Evolutionary conservation across 2,113 vertebrate genomes (phyloP), one percentile per base, ranked within the genome.

Genomic region (Parus major): DNA sequence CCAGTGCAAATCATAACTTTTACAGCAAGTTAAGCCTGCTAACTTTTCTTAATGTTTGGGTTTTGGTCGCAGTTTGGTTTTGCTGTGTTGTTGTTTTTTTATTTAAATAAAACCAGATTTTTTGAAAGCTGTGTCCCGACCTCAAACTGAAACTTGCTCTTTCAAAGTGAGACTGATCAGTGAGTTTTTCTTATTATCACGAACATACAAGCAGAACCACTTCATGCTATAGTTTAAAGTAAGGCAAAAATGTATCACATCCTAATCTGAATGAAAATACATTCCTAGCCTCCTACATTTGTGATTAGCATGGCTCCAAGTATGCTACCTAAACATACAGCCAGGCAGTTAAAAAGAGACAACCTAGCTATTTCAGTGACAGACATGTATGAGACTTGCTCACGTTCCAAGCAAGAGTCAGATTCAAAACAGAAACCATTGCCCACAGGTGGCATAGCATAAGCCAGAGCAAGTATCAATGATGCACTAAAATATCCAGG

Each of bases 351-450:
- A 71, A 82, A 82, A 49, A 80, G 28, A 64, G 17, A 63, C 39
- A 70, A 42, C 23, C 28, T 55, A 50, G 39, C 13, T 89, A 47
- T 68, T 91, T 75, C 52, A 78, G 25, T 55, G 56, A 63, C 64
- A 89, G 72, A 17, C 50, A 63, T 4, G 5, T 42, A 81, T 64
- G 42, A 91, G n/a, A 82, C 35, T 53, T 47, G 52, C 14, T 55
- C 12, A 15, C 20, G 29, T 42, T 86, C 29, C 60, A 75, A 91
- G 22, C 55, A 35, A 60, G 49, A 83, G 35, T 33, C 68, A 80
- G 29, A 92, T 41, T 69, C 71, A 81, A 86, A 94, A 72, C 55
- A 91, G 72, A 95, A 95, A 80, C 36, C 24, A 41, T 60, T 53
- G 87, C 64, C 59, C 80, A 83, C 76, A 83, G 64, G 59, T 57